These are phyloP conservation scores for Malaclemys terrapin DNA, from an alignment of 2,113 vertebrate genomes.

Conservation along the genomic window DNA sequence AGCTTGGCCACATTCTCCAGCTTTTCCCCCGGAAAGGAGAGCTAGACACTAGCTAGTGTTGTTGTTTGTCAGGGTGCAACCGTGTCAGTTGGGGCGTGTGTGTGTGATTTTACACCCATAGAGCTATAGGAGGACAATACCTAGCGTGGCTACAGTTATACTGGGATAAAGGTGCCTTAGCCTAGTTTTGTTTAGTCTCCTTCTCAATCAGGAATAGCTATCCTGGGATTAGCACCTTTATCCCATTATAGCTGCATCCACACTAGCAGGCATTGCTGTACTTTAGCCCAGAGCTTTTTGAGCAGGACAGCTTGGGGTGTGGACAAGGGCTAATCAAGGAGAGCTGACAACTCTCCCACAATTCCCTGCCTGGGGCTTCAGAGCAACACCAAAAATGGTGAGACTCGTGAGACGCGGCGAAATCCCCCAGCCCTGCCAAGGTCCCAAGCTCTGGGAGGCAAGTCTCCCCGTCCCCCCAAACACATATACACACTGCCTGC, in stretches of 20 bases:
- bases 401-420: neutral
- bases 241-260: neutral
- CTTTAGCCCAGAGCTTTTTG: neutral
- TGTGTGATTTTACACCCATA: neutral
- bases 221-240: neutral
- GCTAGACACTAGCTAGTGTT: neutral
- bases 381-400: neutral
- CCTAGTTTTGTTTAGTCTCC: neutral
- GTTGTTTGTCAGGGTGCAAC: neutral
- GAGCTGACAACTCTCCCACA: neutral
- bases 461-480: neutral
- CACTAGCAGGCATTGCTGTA: neutral
- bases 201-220: neutral
- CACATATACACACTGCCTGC: neutral
- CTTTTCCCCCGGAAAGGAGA: neutral
- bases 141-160: neutral
- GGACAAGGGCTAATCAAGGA: neutral
- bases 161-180: neutral
- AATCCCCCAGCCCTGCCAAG: neutral
- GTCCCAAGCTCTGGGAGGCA: neutral
- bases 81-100: too few species aligned
- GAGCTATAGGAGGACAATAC: neutral
- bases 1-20: neutral
- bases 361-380: neutral
- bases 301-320: neutral